Evolutionary conservation across 2,797 vertebrate genomes (phyloP).

Genomic region (Phrynocephalus forsythii): DNA sequence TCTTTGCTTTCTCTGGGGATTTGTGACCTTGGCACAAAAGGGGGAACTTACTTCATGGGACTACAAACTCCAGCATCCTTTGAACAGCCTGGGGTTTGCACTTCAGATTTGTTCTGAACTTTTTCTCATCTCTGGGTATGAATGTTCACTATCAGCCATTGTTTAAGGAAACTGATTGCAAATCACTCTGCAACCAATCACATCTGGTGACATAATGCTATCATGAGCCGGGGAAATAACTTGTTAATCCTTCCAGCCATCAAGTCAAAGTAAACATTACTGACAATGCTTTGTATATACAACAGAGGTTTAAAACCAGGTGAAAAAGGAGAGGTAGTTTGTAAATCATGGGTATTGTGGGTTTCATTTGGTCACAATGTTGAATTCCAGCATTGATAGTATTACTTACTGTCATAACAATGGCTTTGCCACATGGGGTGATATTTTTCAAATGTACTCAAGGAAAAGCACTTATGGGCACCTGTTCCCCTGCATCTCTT

Average conservation of each 20-base stretch:
- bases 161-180: background rate
- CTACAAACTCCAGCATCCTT: no score
- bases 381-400: background rate
- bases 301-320: slow-evolving; percentile 51
- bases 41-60: no score
- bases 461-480: no score
- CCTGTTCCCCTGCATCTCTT: no score
- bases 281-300: slow-evolving; percentile 70
- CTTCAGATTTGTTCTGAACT: no score
- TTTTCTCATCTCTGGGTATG: no score
- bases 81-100: no score
- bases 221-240: background rate
- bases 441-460: no score
- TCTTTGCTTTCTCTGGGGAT: no score
- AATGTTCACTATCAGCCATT: no score
- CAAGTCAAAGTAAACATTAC: slow-evolving; percentile 76
- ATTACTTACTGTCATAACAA: background rate
- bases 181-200: background rate
- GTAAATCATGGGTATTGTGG: slow-evolving; percentile 25
- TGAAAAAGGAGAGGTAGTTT: accelerated
- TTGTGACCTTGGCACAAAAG: no score
- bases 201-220: background rate
- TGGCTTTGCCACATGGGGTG: no score
- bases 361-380: background rate
- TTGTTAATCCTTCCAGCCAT: slow-evolving; percentile 69